Percentiles rank a stretch among this genome's conserved stretches.
Evolutionary conservation across 2,797 vertebrate species (phyloP).

Genomic region (Champsocephalus esox): DNA sequence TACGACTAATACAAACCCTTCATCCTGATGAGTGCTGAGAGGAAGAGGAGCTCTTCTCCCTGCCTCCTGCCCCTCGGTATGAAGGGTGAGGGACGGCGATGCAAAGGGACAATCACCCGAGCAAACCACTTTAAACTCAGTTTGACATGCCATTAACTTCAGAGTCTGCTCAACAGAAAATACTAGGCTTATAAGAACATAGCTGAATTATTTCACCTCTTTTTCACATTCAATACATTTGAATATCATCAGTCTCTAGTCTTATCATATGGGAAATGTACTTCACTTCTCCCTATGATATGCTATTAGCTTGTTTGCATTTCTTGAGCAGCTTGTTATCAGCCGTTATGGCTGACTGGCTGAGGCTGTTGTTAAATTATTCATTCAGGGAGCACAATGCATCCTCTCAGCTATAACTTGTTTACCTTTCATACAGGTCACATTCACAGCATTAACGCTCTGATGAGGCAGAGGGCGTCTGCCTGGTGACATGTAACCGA

Average conservation of each 20-base stretch:
- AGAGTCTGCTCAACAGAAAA: slow-evolving; percentile 13
- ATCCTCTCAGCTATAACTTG: slow-evolving; percentile 42
- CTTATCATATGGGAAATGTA: neutral
- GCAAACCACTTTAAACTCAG: slow-evolving; percentile 20
- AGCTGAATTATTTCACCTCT: slow-evolving; percentile 44
- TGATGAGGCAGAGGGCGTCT: slow-evolving; percentile 11
- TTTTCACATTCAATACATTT: slow-evolving; percentile 29
- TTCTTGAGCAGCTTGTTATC: slow-evolving; percentile 18
- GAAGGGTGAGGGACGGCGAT: slow-evolving; percentile 34
- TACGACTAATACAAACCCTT: slow-evolving; percentile 76
- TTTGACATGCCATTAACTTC: slow-evolving; percentile 35
- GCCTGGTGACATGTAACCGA: neutral
- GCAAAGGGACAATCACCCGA: slow-evolving; percentile 17
- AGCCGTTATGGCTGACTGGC: slow-evolving; percentile 11
- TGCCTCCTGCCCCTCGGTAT: slow-evolving; percentile 40
- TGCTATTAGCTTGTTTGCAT: slow-evolving; percentile 10
- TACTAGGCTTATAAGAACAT: neutral
- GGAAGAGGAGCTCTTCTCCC: slow-evolving; percentile 37
- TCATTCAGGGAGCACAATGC: slow-evolving; percentile 45
- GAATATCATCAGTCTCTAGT: slow-evolving; percentile 34
- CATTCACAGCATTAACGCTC: slow-evolving; percentile 23
- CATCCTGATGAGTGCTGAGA: slow-evolving; percentile 61
- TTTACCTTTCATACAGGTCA: slow-evolving; percentile 56
- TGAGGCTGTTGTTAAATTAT: slow-evolving; percentile 42
- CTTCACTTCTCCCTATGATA: slow-evolving; percentile 10